Base-by-base conservation (phyloP, 2,888 invertebrate species). In the Cheiracanthium punctorium region DNA sequence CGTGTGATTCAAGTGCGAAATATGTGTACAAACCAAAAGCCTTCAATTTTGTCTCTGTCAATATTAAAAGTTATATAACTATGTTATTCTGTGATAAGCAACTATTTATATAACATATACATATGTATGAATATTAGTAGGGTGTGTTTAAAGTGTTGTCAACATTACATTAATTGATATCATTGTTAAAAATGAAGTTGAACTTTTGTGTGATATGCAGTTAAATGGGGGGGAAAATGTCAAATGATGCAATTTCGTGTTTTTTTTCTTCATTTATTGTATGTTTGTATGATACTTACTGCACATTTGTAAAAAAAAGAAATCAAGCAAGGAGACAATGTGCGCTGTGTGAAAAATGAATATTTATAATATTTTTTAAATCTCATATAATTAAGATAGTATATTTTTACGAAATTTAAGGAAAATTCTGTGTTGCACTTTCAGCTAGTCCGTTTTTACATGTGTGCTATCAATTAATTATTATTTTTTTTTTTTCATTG, bases 11-110 rank as follows among this genome's bases (percentile, higher is more conserved):
- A 65, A 71, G 30, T 69, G 32, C 33, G 17, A 58, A 37, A 17
- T 14, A 69, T 70, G 52, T 69, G 73, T 79, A 73, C 76, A 71
- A 75, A 71, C 52, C 58, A 52, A 52, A 79, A 84, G 82, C 84
- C 84, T 84, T 84, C 77, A 79, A 69, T 73, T 84, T 79, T 41
- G 48, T 72, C 67, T 79, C 41, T 69, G 73, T 76, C 76, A 76
- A 73, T 79, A 79, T 65, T 69, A 32, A n/a, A 84, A 73, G 84
- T 84, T 84, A 73, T 73, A 79, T 71, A 79, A 84, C 84, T 79
- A 84, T 82, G 76, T 84, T 84, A 72, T 84, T 84, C 84, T 84
- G 84, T 79, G 84, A 84, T 84, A 82, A 67, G 82, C 82, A 65
- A 84, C 84, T 79, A 84, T 84, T 77, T 84, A 84, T 84, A 84